phyloP scores from a whole-genome alignment of 2,888 invertebrate species.

The Trachelus stipa region DNA sequence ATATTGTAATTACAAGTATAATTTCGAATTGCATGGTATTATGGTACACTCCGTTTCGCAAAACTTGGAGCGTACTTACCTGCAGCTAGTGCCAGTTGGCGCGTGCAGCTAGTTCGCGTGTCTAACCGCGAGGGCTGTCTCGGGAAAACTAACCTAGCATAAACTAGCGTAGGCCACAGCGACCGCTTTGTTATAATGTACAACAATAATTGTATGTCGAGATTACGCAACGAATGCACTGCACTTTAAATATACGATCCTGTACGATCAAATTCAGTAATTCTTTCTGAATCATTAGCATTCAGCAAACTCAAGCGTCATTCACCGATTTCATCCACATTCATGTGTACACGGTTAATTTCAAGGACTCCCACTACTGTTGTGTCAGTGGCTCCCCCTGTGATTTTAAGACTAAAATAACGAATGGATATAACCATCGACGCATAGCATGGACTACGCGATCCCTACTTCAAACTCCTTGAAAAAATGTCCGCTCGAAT shows the following conservation, averaged over 20 bases:
- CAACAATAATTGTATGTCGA: not conserved
- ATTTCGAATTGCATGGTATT: conserved; percentile 14
- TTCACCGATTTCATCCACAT: not conserved
- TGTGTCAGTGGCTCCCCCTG: not conserved
- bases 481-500: too few species aligned
- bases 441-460: too few species aligned
- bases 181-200: not conserved
- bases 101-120: conserved; percentile 10
- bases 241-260: not conserved
- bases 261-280: not conserved
- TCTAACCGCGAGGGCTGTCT: conserved; percentile 4
- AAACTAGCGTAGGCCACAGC: not conserved
- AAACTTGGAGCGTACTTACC: conserved; percentile 10
- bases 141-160: conserved; percentile 5
- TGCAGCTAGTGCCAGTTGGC: not conserved
- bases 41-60: conserved; percentile 4
- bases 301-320: not conserved
- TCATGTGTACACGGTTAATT: not conserved
- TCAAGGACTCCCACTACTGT: not conserved
- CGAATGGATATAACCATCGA: too few species aligned
- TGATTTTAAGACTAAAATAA: not conserved
- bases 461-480: too few species aligned
- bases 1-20: conserved; percentile 20
- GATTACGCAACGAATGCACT: not conserved
- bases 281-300: not conserved